Conservation (phyloP, 2,113 vertebrate genomes). For the Capra hircus region DNA sequence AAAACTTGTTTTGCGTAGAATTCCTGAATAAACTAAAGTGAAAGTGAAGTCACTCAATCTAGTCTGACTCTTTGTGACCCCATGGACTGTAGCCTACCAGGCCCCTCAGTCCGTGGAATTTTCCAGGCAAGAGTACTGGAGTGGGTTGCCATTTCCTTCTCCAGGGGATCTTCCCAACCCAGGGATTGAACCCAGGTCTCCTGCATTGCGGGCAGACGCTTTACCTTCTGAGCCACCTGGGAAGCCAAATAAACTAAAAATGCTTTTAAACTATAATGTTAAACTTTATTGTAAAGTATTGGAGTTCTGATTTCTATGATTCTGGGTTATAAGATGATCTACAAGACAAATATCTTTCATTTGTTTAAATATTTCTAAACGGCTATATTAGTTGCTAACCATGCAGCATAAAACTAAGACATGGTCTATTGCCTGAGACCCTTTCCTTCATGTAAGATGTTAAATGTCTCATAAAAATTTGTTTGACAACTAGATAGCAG, state of each 20-base stretch:
- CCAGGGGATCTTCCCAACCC: no score
- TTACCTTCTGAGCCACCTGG: no score
- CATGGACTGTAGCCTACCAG: no score
- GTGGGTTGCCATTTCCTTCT: no score
- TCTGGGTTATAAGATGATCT: background rate
- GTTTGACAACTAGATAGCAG: background rate
- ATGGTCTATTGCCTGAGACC: background rate
- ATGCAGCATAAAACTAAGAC: background rate
- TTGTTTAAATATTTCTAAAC: background rate
- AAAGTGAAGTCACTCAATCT: no score
- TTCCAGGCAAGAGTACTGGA: no score
- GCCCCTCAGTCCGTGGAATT: no score
- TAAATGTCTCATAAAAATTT: background rate
- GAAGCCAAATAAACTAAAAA: background rate
- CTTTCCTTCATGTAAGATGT: background rate
- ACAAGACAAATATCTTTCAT: background rate
- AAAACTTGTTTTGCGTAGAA: background rate
- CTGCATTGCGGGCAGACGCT: rapidly evolving
- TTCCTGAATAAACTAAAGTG: background rate
- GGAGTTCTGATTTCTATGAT: background rate
- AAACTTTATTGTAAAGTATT: background rate
- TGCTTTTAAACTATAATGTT: background rate
- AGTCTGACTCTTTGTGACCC: no score
- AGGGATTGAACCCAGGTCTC: no score
- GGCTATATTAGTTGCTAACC: background rate